phyloP scores from a whole-genome alignment of 1,140 invertebrate species.

The Mycetomoellerius zeteki region DNA sequence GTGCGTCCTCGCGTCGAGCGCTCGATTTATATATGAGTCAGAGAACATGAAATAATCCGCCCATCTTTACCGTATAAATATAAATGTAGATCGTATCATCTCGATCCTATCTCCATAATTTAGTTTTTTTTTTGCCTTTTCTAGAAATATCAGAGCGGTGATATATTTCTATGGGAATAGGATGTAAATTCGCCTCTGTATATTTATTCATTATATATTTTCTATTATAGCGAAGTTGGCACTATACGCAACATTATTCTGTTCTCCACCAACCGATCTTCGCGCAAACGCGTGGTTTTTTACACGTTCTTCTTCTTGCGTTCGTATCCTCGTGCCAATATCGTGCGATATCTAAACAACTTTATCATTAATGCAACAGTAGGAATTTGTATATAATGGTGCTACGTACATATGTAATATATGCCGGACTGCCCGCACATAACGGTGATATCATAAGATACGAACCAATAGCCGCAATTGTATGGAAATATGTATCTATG shows the following conservation, averaged over 20 bases:
- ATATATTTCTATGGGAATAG: conserved; percentile 36
- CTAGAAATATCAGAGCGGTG: background rate
- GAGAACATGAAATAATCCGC: conserved; percentile 49
- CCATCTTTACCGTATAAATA: conserved; percentile 32
- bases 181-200: background rate
- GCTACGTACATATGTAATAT: conserved; percentile 85
- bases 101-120: background rate
- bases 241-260: conserved; percentile 12
- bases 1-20: conserved; percentile 57
- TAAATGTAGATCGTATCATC: conserved; percentile 40
- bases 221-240: conserved; percentile 4
- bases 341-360: conserved; percentile 79
- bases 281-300: background rate
- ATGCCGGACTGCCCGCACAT: conserved; percentile 75
- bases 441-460: conserved; percentile 85
- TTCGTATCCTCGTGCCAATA: conserved; percentile 61
- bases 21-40: conserved; percentile 65
- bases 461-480: conserved; percentile 85
- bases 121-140: conserved; percentile 28
- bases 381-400: conserved; percentile 86
- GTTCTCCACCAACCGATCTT: background rate
- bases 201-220: conserved; percentile 26
- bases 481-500: conserved; percentile 87
- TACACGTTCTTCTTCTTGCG: conserved; percentile 5
- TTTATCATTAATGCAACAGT: conserved; percentile 85